phyloP scores from a whole-genome alignment of 1,140 invertebrate genomes.

The Gyrodactylus salaris region DNA sequence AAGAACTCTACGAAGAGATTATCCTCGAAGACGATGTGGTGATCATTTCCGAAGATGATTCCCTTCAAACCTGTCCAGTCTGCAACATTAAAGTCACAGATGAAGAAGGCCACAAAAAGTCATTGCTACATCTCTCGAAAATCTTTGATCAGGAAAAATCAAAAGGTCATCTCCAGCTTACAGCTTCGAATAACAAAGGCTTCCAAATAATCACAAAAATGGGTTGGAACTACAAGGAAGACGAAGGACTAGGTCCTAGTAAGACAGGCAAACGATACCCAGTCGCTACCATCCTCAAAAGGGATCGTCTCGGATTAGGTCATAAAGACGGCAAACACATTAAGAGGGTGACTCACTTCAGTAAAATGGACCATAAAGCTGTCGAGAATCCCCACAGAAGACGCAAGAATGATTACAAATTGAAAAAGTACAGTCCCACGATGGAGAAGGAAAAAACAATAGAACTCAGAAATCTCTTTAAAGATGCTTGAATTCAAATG shows the following conservation, averaged over 20 bases:
- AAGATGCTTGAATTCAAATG: neutral
- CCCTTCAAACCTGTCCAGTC: neutral
- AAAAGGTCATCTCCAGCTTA: neutral
- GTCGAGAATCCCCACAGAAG: neutral
- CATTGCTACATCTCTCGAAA: neutral
- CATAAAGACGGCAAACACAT: neutral
- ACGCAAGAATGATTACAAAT: neutral
- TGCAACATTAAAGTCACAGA: neutral
- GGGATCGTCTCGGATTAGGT: neutral
- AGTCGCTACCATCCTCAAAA: neutral
- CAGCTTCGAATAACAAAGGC: neutral
- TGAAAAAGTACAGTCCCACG: neutral
- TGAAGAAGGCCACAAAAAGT: neutral
- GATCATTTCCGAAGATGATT: neutral
- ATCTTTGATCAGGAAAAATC: neutral
- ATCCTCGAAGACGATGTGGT: neutral
- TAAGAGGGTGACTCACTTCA: neutral
- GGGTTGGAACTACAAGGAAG: neutral
- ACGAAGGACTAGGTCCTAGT: neutral
- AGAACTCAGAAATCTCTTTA: neutral
- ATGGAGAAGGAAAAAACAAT: neutral
- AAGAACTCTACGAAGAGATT: neutral
- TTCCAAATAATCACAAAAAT: neutral
- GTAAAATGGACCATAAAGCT: neutral
- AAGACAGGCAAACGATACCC: neutral